Percentiles rank a stretch among this genome's conserved stretches.
Evolutionary conservation across 2,113 vertebrate genomes (phyloP).

Genomic region (Phalacrocorax pelagicus): DNA sequence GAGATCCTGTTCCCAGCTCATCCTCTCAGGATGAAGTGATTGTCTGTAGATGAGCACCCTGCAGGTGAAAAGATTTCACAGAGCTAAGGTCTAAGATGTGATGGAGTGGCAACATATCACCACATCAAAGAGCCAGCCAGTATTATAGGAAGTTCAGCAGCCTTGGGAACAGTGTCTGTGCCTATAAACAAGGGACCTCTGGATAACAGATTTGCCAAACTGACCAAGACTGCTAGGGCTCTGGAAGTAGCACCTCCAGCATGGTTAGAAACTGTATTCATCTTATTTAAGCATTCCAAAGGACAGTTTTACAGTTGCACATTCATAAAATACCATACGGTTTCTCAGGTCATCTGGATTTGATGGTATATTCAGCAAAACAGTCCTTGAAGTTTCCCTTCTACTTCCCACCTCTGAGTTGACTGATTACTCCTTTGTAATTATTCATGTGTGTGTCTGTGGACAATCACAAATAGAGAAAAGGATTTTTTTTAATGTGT

Average conservation of each 20-base stretch:
- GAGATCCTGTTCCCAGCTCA: background rate
- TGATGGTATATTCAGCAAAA: background rate
- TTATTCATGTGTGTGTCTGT: background rate
- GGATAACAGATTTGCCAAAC: background rate
- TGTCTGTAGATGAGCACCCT: background rate
- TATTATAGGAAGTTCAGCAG: background rate
- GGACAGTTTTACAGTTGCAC: background rate
- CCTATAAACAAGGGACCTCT: background rate
- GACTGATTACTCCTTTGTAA: background rate
- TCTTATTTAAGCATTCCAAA: background rate
- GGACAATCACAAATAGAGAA: background rate
- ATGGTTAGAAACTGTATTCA: background rate
- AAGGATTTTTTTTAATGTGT: background rate
- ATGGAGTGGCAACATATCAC: background rate
- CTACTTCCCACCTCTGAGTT: background rate
- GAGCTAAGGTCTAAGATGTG: background rate
- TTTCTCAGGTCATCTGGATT: background rate
- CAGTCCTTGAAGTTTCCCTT: background rate
- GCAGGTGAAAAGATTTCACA: background rate
- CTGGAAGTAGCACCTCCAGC: background rate
- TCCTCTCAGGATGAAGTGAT: background rate
- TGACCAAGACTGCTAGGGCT: background rate
- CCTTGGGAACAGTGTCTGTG: background rate
- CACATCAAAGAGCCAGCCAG: background rate
- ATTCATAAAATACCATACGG: background rate